Evolutionary conservation across 2,113 vertebrate genomes (phyloP).

Genomic region (Peromyscus polionotus): DNA sequence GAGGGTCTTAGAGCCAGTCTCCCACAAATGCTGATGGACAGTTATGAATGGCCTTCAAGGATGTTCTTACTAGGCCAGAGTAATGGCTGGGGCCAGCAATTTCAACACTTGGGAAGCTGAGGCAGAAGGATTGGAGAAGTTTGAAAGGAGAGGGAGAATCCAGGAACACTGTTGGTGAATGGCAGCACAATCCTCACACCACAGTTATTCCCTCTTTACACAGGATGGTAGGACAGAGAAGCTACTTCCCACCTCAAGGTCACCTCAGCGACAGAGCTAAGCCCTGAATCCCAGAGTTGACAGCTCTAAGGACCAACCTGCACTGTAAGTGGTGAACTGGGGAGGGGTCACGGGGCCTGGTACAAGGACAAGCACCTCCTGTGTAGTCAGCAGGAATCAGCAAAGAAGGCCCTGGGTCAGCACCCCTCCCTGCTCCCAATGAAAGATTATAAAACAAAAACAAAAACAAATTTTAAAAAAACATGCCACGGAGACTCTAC

Average conservation of each 20-base stretch:
- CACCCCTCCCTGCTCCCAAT: neutral
- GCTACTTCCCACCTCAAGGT: neutral
- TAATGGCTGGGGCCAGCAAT: neutral
- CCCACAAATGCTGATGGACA: neutral
- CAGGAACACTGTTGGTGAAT: neutral
- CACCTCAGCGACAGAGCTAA: neutral
- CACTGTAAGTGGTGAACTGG: neutral
- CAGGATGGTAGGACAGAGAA: neutral
- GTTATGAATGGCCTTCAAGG: neutral
- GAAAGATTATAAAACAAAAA: neutral
- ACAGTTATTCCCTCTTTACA: neutral
- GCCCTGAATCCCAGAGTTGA: neutral
- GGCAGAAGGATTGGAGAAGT: neutral
- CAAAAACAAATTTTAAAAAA: neutral
- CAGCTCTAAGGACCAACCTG: neutral
- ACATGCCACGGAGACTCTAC: neutral
- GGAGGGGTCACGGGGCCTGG: neutral
- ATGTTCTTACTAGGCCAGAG: neutral
- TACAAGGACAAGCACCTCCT: neutral
- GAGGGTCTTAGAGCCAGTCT: neutral
- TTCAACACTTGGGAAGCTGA: neutral
- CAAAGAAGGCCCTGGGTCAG: neutral
- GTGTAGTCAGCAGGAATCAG: neutral
- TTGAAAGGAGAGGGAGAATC: neutral
- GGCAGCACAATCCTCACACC: neutral